These are phyloP conservation scores for Phyto melanocephala DNA, from an alignment of 2,888 invertebrate genomes.

Conservation along the genomic window DNA sequence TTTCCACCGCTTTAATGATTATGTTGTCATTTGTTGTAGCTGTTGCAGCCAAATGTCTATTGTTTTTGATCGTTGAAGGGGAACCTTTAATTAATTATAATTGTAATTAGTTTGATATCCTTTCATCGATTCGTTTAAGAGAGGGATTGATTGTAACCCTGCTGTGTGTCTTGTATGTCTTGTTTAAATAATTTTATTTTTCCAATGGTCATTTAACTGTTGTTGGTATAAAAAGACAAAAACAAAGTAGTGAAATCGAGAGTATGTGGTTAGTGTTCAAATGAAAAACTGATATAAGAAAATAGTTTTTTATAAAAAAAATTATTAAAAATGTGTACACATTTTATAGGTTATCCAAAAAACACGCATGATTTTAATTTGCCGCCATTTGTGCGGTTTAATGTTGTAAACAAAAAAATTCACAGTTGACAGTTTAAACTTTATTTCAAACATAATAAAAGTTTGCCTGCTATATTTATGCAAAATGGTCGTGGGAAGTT, in stretches of 20 bases:
- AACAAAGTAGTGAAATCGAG: background rate
- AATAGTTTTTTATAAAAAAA: no score
- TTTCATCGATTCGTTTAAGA: conserved; percentile 20
- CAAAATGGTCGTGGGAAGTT: no score
- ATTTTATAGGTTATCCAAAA: no score
- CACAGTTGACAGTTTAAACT: no score
- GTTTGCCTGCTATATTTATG: no score
- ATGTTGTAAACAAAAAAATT: no score
- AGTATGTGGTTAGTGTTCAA: background rate
- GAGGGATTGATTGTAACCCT: background rate
- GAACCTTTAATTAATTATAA: conserved; percentile 68
- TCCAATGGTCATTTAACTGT: background rate
- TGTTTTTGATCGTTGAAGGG: conserved; percentile 61
- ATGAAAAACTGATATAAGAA: no score
- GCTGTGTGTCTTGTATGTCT: background rate
- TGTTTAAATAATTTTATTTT: background rate
- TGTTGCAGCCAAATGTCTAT: conserved; percentile 43
- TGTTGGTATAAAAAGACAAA: background rate
- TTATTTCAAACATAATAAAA: no score
- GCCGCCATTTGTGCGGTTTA: no score
- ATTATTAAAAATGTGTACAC: no score
- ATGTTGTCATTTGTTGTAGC: conserved; percentile 57
- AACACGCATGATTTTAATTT: no score
- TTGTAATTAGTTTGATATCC: conserved; percentile 66
- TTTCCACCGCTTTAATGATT: conserved; percentile 59